Base-by-base conservation (phyloP, 2,797 vertebrate species). In the Lagocephalus sceleratus region DNA sequence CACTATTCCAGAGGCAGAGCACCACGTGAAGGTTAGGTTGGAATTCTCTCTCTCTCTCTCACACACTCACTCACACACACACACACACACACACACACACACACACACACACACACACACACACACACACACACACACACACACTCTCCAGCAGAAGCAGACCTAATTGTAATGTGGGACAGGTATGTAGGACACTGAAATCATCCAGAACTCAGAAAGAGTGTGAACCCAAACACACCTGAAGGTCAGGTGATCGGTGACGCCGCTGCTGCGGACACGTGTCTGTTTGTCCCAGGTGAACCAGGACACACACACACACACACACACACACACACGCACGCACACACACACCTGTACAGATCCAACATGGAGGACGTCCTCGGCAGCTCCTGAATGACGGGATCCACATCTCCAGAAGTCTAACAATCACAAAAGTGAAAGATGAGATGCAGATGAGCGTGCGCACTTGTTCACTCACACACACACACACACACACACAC, bases 91-190 rank as follows among this genome's bases (percentile, higher is more conserved):
- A 65, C 21, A 35, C 25, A 23, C 25, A 47, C 25, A 58, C 50
- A 51, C 58, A 67, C 55, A 44, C 57, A 25, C 48, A 52, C 43
- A 32, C 52, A 51, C 45, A 60, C 42, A 39, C 21, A n/a, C 29
- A 43, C 35, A 41, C 40, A 32, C 19, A 19, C 17, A 51, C 45
- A 60, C 42, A 39, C 21, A n/a, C 29, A 43, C 35, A 41, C 40
- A 32, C 19, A 19, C 17, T n/a, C 26, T 19, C 49, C 68, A 55
- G 23, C 68, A 53, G 58, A 55, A 71, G 58, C 54, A 78, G 82
- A 82, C 85, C 82, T 79, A 43, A 73, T 82, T 86, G 55, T 58
- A 78, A 87, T 85, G 60, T 87, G 75, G 85, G 84, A 76, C 85
- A 87, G 69, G 69, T 78, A 86, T 75, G 48, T 87, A 81, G 84